These are phyloP conservation scores for Notarius lentiginosus DNA, from an alignment of 2,113 vertebrate species.

Conservation along the genomic window DNA sequence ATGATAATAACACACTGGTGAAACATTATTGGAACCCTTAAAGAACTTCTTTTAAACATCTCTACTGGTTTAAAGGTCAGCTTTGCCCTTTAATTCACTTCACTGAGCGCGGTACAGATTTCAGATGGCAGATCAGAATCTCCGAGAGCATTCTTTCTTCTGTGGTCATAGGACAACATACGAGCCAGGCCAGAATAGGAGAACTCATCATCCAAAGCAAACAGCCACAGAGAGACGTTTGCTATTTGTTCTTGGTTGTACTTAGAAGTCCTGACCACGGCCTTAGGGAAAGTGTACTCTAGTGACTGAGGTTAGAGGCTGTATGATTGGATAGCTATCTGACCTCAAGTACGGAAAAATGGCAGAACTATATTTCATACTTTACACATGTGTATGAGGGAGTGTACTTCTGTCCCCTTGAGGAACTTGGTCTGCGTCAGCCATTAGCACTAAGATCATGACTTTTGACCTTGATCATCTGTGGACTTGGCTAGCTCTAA, in stretches of 20 bases:
- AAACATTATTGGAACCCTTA: not conserved
- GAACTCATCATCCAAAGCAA: conserved; percentile 31
- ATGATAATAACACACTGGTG: not conserved
- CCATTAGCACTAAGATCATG: conserved; percentile 42
- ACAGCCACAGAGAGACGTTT: conserved; percentile 23
- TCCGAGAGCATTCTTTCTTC: conserved; percentile 9
- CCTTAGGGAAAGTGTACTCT: conserved; percentile 34
- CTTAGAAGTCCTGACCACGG: conserved; percentile 34
- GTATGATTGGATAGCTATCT: conserved; percentile 42
- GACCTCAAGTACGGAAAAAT: conserved; percentile 36
- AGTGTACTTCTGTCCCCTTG: conserved; percentile 7
- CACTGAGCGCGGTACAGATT: not conserved
- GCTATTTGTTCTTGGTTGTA: conserved; percentile 50
- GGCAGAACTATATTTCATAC: conserved; percentile 26
- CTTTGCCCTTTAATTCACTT: conserved; percentile 28
- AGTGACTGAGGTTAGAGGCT: conserved; percentile 47
- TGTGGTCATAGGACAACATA: conserved; percentile 31
- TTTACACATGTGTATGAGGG: conserved; percentile 9
- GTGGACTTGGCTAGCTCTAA: conserved; percentile 27
- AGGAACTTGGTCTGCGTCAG: conserved; percentile 42
- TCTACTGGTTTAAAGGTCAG: conserved; percentile 16
- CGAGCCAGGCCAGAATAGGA: conserved; percentile 33
- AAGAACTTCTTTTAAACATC: conserved; percentile 20
- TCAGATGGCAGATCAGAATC: not conserved
- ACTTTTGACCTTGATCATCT: conserved; percentile 33